Percentiles rank a stretch among this genome's conserved stretches.
phyloP scores from a whole-genome alignment of 2,113 vertebrate genomes.

The Recurvirostra avosetta region DNA sequence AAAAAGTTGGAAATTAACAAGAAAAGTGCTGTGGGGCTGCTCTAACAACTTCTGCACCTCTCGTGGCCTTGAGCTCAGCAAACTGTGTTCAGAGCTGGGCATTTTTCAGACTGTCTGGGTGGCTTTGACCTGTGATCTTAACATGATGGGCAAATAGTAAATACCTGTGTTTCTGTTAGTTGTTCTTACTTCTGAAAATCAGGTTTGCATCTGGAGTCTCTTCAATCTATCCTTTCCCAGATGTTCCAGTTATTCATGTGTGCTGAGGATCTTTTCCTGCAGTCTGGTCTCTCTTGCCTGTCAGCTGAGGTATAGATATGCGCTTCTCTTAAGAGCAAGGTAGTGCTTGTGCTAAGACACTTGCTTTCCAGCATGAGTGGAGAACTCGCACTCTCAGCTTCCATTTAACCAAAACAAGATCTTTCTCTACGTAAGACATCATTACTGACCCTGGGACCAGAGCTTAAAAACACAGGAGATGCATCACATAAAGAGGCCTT shows the following conservation, averaged over 20 bases:
- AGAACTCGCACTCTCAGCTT: not conserved
- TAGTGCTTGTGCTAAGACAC: not conserved
- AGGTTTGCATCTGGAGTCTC: not conserved
- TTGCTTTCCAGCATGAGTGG: not conserved
- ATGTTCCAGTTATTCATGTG: not conserved
- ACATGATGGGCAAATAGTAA: not conserved
- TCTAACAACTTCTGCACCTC: not conserved
- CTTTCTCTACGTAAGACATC: not conserved
- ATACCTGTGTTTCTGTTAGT: not conserved
- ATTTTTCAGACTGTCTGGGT: not conserved
- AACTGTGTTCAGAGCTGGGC: not conserved
- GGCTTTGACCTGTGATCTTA: not conserved
- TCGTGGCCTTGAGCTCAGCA: not conserved
- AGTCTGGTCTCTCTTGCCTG: not conserved
- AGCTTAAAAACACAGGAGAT: not conserved
- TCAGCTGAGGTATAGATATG: not conserved
- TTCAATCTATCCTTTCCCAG: not conserved
- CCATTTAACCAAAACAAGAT: not conserved
- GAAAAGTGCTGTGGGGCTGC: not conserved
- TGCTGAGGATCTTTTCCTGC: not conserved
- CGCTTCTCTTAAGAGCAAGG: not conserved
- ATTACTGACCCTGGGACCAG: not conserved
- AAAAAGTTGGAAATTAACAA: not conserved
- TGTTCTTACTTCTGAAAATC: not conserved
- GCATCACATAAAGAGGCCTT: not conserved